phyloP scores from a whole-genome alignment of 92 coral and sea anemone genomes.

The Siderastrea radians region DNA sequence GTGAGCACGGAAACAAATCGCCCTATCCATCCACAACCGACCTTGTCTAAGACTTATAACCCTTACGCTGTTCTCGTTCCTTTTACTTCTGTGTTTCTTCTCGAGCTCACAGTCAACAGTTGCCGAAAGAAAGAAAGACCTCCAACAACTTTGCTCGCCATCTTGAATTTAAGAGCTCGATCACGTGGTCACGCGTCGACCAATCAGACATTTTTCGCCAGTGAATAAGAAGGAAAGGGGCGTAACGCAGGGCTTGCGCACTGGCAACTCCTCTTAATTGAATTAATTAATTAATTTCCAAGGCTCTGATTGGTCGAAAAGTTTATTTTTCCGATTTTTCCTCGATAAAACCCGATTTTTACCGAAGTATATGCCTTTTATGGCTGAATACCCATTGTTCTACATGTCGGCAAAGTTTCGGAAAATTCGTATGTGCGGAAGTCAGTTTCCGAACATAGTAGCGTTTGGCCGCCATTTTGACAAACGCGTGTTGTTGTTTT shows the following conservation, averaged over 20 bases:
- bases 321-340: constrained; percentile 20
- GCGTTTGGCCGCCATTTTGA: neutral
- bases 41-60: too few species aligned
- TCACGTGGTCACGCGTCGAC: too few species aligned
- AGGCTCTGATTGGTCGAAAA: constrained; percentile 13
- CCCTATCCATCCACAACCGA: too few species aligned
- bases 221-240: constrained; percentile 25
- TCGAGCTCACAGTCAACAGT: too few species aligned
- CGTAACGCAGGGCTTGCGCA: constrained; percentile 15
- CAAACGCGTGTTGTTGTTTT: neutral
- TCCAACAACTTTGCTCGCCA: too few species aligned
- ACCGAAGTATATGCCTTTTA: neutral
- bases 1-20: too few species aligned
- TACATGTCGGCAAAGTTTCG: neutral
- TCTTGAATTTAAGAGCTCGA: too few species aligned
- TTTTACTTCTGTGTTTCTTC: too few species aligned
- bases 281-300: constrained; percentile 23
- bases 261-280: neutral
- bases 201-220: too few species aligned
- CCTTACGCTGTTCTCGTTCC: too few species aligned
- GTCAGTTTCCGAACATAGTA: neutral
- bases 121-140: too few species aligned
- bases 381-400: constrained; percentile 2
- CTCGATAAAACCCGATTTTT: neutral
- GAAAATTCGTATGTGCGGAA: constrained; percentile 21